Evolutionary conservation across 2,797 vertebrate species (phyloP).

Genomic region (Leuciscus waleckii): DNA sequence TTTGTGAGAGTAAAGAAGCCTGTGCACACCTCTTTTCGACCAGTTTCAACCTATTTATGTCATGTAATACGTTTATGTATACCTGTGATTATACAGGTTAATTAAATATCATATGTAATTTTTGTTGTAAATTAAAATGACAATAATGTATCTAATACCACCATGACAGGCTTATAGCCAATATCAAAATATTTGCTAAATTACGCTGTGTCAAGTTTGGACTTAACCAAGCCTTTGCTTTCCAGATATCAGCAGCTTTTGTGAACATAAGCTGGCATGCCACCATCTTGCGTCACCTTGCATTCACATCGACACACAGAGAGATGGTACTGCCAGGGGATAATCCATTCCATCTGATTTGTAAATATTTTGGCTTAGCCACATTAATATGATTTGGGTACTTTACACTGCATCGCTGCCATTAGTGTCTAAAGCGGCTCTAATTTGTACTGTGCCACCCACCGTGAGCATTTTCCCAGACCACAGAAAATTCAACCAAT

Average conservation of each 20-base stretch:
- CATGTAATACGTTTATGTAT: not conserved
- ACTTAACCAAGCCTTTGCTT: conserved; percentile 9
- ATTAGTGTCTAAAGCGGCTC: conserved; percentile 85
- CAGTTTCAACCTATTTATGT: not conserved
- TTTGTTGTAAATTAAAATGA: not conserved
- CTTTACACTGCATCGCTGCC: conserved; percentile 87
- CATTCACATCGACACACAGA: conserved; percentile 66
- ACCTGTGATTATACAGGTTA: not conserved
- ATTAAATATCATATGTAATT: not conserved
- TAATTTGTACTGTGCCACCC: conserved; percentile 87
- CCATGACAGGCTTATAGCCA: not conserved
- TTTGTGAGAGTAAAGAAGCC: too few species aligned
- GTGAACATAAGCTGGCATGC: not conserved
- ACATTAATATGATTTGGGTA: conserved; percentile 88
- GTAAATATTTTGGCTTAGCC: conserved; percentile 87
- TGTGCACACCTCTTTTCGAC: not conserved
- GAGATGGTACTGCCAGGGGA: conserved; percentile 84
- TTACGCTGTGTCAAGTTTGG: not conserved
- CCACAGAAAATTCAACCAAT: conserved; percentile 42
- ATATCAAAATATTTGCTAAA: not conserved
- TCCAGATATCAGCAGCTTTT: not conserved
- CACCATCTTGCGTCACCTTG: not conserved
- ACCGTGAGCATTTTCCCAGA: conserved; percentile 74
- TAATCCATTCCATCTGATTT: conserved; percentile 83
- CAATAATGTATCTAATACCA: not conserved